Evolutionary conservation across 2,113 vertebrate genomes (phyloP).

Genomic region (Sisor rabdophorus): DNA sequence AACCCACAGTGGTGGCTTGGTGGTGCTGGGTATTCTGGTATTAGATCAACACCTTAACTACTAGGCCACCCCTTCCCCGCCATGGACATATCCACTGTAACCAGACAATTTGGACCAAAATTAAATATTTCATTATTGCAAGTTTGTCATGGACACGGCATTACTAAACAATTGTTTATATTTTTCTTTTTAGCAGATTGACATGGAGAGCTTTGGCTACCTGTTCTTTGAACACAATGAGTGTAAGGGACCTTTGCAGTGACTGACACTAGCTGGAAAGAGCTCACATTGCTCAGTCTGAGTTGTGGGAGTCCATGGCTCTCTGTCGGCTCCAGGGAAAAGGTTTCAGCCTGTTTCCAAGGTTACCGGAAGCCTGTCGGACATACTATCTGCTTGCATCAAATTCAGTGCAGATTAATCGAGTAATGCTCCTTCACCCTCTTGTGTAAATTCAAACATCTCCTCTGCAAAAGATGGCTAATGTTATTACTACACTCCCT

Average conservation of each 20-base stretch:
- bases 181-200: not conserved
- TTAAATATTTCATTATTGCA: constrained; percentile 1
- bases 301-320: constrained; percentile 66
- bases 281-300: constrained; percentile 61
- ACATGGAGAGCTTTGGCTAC: constrained; percentile 4
- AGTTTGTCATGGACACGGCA: not conserved
- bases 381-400: constrained; percentile 72
- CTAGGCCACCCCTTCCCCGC: too few relatives aligned
- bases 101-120: not conserved
- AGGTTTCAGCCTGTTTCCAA: constrained; percentile 73
- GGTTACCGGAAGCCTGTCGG: constrained; percentile 74
- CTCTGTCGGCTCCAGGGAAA: constrained; percentile 69
- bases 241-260: constrained; percentile 58
- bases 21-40: too few relatives aligned
- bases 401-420: constrained; percentile 66
- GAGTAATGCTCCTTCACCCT: constrained; percentile 56
- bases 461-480: constrained; percentile 62
- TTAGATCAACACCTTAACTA: too few relatives aligned
- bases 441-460: constrained; percentile 66
- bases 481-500: constrained; percentile 72
- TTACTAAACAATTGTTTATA: not conserved
- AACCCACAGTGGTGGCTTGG: too few relatives aligned
- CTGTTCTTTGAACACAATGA: constrained; percentile 51
- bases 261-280: constrained; percentile 43
- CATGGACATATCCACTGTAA: not conserved